Evolutionary conservation across 1,140 invertebrate genomes (phyloP).

Genomic region (Zaprionus nigranus): DNA sequence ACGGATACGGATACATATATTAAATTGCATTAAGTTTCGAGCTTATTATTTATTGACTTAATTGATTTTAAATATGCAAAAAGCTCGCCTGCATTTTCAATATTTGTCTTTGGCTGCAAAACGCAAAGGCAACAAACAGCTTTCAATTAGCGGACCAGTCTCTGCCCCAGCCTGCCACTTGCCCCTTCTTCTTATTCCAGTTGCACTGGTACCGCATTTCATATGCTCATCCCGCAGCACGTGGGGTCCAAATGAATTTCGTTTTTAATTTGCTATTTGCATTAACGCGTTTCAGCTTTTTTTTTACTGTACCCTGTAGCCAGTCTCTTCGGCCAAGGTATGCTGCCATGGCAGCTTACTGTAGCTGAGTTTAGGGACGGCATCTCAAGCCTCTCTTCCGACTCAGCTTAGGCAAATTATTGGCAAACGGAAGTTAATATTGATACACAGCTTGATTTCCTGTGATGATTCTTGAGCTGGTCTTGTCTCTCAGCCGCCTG

Average conservation of each 20-base stretch:
- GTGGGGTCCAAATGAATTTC: constrained; percentile 25
- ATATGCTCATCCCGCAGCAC: not conserved
- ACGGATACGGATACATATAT: constrained; percentile 43
- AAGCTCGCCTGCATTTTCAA: constrained; percentile 75
- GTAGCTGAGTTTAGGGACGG: not conserved
- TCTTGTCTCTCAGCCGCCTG: not conserved
- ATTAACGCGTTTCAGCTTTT: constrained; percentile 63
- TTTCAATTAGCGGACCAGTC: constrained; percentile 68
- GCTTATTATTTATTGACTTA: constrained; percentile 83
- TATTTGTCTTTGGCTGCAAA: constrained; percentile 82
- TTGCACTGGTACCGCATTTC: too few relatives aligned
- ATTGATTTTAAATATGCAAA: constrained; percentile 85
- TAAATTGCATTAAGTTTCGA: constrained; percentile 75
- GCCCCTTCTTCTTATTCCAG: not conserved
- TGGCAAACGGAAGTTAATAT: not conserved
- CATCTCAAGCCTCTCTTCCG: not conserved
- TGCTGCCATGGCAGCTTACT: not conserved
- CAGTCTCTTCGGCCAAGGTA: not conserved
- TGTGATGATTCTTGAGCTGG: not conserved
- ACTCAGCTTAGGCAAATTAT: not conserved
- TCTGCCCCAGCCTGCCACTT: not conserved
- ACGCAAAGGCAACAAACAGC: constrained; percentile 64
- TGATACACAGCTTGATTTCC: not conserved
- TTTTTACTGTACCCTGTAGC: constrained; percentile 11
- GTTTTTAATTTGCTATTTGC: constrained; percentile 78